Percentiles rank a stretch among this genome's conserved stretches.
Conservation (phyloP, 2,113 vertebrate species). For the Campylorhamphus procurvoides region DNA sequence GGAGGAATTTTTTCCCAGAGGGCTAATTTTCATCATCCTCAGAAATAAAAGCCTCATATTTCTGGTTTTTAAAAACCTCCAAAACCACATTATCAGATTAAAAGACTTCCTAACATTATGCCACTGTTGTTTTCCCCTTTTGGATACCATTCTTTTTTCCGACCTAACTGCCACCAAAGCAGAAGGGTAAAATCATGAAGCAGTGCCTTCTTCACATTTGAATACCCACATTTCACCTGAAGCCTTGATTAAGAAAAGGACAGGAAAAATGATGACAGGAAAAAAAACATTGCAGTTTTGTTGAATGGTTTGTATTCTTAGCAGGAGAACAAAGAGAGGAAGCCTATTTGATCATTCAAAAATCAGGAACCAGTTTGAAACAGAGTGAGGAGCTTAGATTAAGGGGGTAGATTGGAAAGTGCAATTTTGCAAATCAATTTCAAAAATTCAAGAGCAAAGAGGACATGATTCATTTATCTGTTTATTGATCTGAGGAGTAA, state of each 20-base stretch:
- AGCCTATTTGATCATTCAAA: slow-evolving; percentile 31
- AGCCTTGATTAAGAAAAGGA: not conserved
- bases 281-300: slow-evolving; percentile 14
- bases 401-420: not conserved
- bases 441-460: not conserved
- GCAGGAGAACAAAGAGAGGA: not conserved
- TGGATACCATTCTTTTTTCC: not conserved
- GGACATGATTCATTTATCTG: not conserved
- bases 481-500: not conserved
- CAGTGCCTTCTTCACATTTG: not conserved
- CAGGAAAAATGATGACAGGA: not conserved
- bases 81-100: not conserved
- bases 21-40: slow-evolving; percentile 27
- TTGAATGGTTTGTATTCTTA: not conserved
- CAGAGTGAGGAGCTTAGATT: not conserved
- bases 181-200: not conserved
- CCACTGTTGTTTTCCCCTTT: not conserved
- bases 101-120: not conserved
- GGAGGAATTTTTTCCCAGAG: not conserved
- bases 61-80: not conserved
- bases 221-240: not conserved
- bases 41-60: not conserved
- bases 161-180: not conserved
- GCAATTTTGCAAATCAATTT: not conserved
- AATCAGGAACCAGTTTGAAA: not conserved